Evolutionary conservation across 2,888 invertebrate species (phyloP).

Genomic region (Mactromeris polynyma): DNA sequence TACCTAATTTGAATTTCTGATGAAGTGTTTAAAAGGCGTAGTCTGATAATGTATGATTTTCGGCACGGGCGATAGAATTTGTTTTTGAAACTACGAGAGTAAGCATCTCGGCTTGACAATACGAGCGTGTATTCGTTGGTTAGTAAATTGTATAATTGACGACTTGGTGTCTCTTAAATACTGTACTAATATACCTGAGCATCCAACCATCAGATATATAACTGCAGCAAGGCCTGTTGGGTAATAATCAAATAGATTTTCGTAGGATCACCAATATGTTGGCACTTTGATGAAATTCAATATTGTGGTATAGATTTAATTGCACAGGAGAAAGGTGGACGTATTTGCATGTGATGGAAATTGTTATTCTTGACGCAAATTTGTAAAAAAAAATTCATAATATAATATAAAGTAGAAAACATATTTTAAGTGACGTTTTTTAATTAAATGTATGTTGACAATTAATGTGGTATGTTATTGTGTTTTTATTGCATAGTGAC

Average conservation of each 20-base stretch:
- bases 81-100: neutral
- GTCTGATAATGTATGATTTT: neutral
- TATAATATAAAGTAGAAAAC: neutral
- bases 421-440: neutral
- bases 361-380: neutral
- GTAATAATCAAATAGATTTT: slow-evolving; percentile 1
- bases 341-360: neutral
- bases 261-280: neutral
- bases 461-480: too few species aligned
- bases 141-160: neutral
- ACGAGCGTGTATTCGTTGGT: neutral
- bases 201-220: neutral
- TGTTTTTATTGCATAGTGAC: too few species aligned
- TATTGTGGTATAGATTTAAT: neutral
- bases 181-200: neutral
- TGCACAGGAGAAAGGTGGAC: neutral
- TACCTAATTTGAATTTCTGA: neutral
- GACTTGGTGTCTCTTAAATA: slow-evolving; percentile 12
- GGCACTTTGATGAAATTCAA: slow-evolving; percentile 5
- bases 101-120: neutral
- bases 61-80: neutral
- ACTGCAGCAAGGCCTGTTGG: neutral
- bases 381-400: neutral
- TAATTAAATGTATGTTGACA: neutral
- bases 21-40: neutral